phyloP scores from a whole-genome alignment of 2,113 vertebrate species.

The Oncorhynchus clarkii region DNA sequence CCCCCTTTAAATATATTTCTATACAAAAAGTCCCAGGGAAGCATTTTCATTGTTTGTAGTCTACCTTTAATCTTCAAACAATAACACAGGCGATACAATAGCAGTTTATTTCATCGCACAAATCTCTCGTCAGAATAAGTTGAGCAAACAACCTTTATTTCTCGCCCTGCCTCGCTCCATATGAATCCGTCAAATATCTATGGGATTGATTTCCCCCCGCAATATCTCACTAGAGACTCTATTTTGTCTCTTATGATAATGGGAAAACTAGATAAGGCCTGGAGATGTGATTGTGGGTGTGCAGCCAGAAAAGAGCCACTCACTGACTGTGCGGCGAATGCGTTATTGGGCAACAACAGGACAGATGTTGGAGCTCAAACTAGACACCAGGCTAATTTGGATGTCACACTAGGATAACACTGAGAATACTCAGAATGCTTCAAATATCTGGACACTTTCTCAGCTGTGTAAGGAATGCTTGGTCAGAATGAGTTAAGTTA shows the following conservation, averaged over 20 bases:
- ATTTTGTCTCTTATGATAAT: background rate
- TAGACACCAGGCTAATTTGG: constrained; percentile 43
- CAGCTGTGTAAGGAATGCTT: constrained; percentile 52
- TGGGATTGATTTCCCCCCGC: background rate
- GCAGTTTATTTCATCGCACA: constrained; percentile 55
- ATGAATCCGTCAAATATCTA: constrained; percentile 17
- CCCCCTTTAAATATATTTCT: constrained; percentile 38
- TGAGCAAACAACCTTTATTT: constrained; percentile 42
- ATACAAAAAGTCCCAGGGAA: constrained; percentile 58
- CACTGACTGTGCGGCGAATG: constrained; percentile 22
- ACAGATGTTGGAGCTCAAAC: constrained; percentile 62
- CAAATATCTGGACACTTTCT: constrained; percentile 55
- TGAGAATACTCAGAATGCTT: constrained; percentile 64
- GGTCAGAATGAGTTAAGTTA: constrained; percentile 35
- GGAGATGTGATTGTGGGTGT: background rate
- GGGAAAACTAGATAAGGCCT: no score
- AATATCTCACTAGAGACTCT: background rate
- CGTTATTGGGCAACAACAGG: constrained; percentile 24
- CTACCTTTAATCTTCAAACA: constrained; percentile 68
- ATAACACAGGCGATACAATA: constrained; percentile 51
- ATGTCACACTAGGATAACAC: constrained; percentile 62
- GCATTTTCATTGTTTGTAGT: constrained; percentile 64
- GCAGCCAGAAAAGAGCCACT: constrained; percentile 6
- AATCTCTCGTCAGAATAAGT: constrained; percentile 33
- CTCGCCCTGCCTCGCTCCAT: constrained; percentile 37